Percentiles rank a stretch among this genome's conserved stretches.
Evolutionary conservation across 2,888 invertebrate species (phyloP).

Genomic region (Eledona agricola): DNA sequence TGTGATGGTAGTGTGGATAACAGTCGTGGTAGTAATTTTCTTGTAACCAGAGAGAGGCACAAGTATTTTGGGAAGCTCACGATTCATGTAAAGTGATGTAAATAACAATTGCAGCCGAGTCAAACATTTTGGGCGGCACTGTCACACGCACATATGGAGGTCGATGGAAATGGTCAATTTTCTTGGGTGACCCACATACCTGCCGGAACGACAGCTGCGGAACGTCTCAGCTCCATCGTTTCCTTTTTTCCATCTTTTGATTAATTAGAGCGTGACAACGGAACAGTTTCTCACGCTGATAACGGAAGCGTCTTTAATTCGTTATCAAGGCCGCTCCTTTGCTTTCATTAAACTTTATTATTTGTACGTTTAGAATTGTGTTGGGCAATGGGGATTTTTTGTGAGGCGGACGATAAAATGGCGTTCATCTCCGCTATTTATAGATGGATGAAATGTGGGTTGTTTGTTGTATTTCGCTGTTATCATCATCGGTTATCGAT

Average conservation of each 20-base stretch:
- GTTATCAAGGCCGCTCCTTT: conserved; percentile 14
- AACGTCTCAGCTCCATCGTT: conserved; percentile 10
- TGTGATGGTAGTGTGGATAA: too few relatives aligned
- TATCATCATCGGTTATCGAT: too few relatives aligned
- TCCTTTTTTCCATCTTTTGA: conserved; percentile 3
- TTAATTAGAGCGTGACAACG: conserved; percentile 20
- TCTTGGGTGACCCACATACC: conserved; percentile 11
- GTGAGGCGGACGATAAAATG: neutral
- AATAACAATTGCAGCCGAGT: too few relatives aligned
- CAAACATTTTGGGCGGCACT: too few relatives aligned
- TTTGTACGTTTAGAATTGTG: conserved; percentile 15
- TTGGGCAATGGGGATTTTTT: neutral
- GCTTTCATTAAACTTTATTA: too few relatives aligned
- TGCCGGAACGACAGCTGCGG: conserved; percentile 13
- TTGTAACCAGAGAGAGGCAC: too few relatives aligned
- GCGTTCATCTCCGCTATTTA: too few relatives aligned
- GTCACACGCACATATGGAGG: conserved; percentile 7
- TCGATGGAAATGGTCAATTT: conserved; percentile 17
- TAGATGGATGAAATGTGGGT: too few relatives aligned
- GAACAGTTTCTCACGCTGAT: conserved; percentile 24
- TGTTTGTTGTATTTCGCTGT: too few relatives aligned
- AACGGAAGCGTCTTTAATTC: conserved; percentile 20
- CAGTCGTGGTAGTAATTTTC: too few relatives aligned
- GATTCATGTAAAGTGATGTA: too few relatives aligned
- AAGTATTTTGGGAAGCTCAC: too few relatives aligned